Percentiles rank a stretch among this genome's conserved stretches.
Evolutionary conservation across 2,888 invertebrate genomes (phyloP).

Genomic region (Epinotia ramella): DNA sequence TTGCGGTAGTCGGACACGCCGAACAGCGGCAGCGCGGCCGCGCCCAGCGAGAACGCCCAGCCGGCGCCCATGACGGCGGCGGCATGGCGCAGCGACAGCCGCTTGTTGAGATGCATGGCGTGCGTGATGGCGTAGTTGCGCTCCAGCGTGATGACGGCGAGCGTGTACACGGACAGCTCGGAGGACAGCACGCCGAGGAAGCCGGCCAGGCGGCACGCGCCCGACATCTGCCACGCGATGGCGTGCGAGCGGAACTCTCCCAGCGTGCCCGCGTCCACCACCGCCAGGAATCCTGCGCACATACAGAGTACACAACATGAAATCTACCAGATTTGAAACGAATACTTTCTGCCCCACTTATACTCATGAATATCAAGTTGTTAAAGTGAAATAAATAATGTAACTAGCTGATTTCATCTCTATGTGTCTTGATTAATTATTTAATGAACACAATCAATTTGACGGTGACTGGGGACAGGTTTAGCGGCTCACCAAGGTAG

Average conservation of each 20-base stretch:
- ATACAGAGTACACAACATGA: neutral
- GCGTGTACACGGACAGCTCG: slow-evolving; percentile 97
- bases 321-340: neutral
- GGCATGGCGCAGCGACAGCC: slow-evolving; percentile 95
- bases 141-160: slow-evolving; percentile 98
- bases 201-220: slow-evolving; percentile 96
- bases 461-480: neutral
- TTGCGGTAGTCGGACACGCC: slow-evolving; percentile 98
- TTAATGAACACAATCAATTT: neutral
- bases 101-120: slow-evolving; percentile 98
- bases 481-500: slow-evolving; percentile 88
- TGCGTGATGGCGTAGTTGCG: slow-evolving; percentile 98
- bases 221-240: slow-evolving; percentile 98
- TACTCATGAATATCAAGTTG: neutral
- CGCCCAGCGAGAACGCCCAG: slow-evolving; percentile 95
- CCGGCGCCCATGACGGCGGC: slow-evolving; percentile 96
- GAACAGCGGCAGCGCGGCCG: slow-evolving; percentile 95
- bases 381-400: too few relatives aligned
- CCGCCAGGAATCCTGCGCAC: slow-evolving; percentile 92
- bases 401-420: neutral
- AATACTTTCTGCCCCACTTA: neutral
- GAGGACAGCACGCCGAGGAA: slow-evolving; percentile 97
- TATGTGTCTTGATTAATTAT: neutral
- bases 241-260: slow-evolving; percentile 98
- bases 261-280: slow-evolving; percentile 97